phyloP scores from a whole-genome alignment of 2,113 vertebrate species.

The Seriola dumerili region DNA sequence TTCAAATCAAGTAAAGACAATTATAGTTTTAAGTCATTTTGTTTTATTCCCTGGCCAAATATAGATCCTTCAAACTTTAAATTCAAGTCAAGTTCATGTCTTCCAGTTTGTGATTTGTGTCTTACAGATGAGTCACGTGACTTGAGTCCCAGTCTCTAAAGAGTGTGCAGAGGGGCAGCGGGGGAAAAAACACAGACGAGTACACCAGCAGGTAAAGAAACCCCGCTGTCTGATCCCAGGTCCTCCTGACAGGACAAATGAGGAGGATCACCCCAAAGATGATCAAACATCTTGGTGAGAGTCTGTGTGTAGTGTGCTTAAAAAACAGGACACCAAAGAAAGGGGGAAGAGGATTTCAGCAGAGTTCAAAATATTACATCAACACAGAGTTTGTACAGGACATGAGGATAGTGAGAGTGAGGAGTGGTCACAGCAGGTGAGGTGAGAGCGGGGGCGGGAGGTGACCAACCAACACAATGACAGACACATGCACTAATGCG shows the following conservation, averaged over 20 bases:
- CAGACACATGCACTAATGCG: conserved; percentile 65
- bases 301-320: conserved; percentile 36
- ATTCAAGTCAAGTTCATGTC: neutral
- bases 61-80: neutral
- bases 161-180: conserved; percentile 29
- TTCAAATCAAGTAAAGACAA: neutral
- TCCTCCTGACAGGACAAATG: conserved; percentile 22
- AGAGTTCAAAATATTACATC: conserved; percentile 22
- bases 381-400: conserved; percentile 34
- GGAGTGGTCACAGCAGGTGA: conserved; percentile 59
- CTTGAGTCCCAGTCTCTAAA: conserved; percentile 57
- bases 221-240: conserved; percentile 41
- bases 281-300: conserved; percentile 47
- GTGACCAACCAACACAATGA: conserved; percentile 41
- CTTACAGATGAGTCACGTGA: conserved; percentile 35
- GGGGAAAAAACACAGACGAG: conserved; percentile 38
- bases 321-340: conserved; percentile 34
- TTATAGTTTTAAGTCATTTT: neutral
- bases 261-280: conserved; percentile 57
- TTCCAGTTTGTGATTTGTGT: neutral
- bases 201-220: conserved; percentile 35
- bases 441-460: conserved; percentile 39
- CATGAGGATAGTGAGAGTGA: conserved; percentile 54
- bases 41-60: neutral
- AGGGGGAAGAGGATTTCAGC: conserved; percentile 11